Evolutionary conservation across 2,888 invertebrate genomes (phyloP), one percentile per base, ranked within the genome.

Genomic region (Drosophila helvetica): DNA sequence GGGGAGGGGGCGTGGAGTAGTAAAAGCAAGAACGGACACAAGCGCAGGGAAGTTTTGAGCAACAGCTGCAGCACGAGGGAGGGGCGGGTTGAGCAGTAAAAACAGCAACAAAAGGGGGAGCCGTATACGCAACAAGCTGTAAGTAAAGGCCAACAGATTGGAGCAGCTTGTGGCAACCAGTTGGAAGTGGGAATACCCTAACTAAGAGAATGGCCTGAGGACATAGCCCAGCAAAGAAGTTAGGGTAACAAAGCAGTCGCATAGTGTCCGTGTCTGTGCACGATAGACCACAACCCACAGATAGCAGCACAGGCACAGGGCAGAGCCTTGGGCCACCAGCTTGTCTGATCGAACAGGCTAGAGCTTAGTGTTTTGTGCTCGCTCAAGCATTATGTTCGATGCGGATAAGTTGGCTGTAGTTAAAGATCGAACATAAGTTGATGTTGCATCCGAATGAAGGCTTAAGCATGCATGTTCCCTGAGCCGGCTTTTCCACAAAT

Each of bases 21-120:
- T 15, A 52, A 22, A 51, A 46, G 68, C 62, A 61, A 70, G 62
- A 62, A 67, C 19, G 12, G 30, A 52, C 42, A 46, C 45, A 27
- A 51, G 45, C 51, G 45, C 4, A 27, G 27, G 46, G 10, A 55
- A 55, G 50, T 63, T 66, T 66, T 42, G 12, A 33, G 38, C 38
- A 38, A 15, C 38, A 38, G 38, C 15, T 38, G 38, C 38, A 38
- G 15, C 33, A 38, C 4, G 2, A 38, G 15, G 12, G 5, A 4
- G 4, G 33, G 15, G 12, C 3, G n/a, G n/a, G n/a, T n/a, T n/a
- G 0, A 5, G 22, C 22, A 22, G 22, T 22, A 4, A 22, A 5
- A 22, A 22, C 15, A 38, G 33, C 33, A n/a, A 38, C 38, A 12
- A 12, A 8, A 27, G 27, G 27, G 8, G 27, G 27, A 27, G 27